Evolutionary conservation across 2,888 invertebrate species (phyloP).

Genomic region (Cataglyphis altisquamis): DNA sequence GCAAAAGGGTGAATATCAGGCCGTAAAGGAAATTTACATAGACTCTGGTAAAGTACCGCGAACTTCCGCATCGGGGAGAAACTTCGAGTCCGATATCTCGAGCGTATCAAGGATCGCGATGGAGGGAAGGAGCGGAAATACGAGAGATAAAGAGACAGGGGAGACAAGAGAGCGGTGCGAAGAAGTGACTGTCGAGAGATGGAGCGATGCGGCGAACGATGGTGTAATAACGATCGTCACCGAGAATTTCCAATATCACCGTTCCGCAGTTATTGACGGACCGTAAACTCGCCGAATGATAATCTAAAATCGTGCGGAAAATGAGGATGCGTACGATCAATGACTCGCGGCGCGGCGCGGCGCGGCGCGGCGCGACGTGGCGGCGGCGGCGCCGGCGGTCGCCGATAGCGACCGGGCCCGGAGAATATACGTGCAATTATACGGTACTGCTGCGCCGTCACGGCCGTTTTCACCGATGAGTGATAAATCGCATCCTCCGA

Average conservation of each 20-base stretch:
- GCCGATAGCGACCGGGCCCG: constrained; percentile 61
- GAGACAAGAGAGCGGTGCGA: constrained; percentile 12
- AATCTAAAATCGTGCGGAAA: constrained; percentile 75
- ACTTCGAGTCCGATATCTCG: constrained; percentile 45
- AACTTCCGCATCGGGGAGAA: constrained; percentile 51
- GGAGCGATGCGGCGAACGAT: constrained; percentile 28
- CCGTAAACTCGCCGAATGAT: constrained; percentile 71
- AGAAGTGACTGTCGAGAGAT: background rate
- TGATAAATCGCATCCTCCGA: constrained; percentile 70
- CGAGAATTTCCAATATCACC: constrained; percentile 65
- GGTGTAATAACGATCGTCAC: constrained; percentile 56
- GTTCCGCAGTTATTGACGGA: constrained; percentile 66
- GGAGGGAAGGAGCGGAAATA: background rate
- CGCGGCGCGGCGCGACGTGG: constrained; percentile 5
- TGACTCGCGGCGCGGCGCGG: constrained; percentile 46
- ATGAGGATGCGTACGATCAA: constrained; percentile 69
- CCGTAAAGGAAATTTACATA: constrained; percentile 58
- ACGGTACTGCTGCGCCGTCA: constrained; percentile 65
- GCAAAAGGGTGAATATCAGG: constrained; percentile 56
- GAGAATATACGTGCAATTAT: constrained; percentile 71
- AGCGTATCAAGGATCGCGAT: background rate
- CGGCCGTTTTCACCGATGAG: constrained; percentile 72
- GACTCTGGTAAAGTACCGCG: constrained; percentile 41
- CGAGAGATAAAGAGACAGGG: constrained; percentile 8
- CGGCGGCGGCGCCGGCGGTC: constrained; percentile 48